Conservation (phyloP, 2,888 invertebrate species). For the Microctonus brassicae region DNA sequence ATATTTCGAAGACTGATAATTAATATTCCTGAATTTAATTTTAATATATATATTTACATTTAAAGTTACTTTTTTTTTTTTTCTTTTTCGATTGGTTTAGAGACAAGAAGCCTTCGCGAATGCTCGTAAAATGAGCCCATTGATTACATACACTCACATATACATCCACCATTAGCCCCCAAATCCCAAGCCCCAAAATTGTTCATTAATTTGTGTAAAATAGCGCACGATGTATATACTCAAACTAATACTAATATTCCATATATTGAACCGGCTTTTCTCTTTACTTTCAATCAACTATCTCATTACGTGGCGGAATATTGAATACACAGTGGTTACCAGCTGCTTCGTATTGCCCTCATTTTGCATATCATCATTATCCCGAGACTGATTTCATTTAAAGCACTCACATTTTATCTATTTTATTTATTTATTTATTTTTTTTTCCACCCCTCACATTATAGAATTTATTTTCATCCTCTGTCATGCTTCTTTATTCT, state of each 20-base stretch:
- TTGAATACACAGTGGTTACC: conserved; percentile 41
- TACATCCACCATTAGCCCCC: conserved; percentile 17
- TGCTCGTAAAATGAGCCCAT: conserved; percentile 13
- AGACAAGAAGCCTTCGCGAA: conserved; percentile 35
- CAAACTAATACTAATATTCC: conserved; percentile 44
- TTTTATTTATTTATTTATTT: conserved; percentile 36
- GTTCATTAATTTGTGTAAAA: conserved; percentile 22
- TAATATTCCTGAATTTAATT: conserved; percentile 26
- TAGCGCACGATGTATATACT: conserved; percentile 25
- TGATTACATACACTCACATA: conserved; percentile 18
- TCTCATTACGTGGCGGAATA: conserved; percentile 36
- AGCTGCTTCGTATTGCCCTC: conserved; percentile 25
- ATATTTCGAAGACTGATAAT: conserved; percentile 34
- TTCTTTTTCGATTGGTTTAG: conserved; percentile 39
- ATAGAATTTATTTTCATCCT: conserved; percentile 32
- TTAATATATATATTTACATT: conserved; percentile 35
- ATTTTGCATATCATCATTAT: conserved; percentile 9
- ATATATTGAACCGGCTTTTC: conserved; percentile 39
- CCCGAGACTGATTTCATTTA: conserved; percentile 20
- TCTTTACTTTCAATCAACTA: conserved; percentile 44
- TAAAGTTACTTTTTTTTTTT: conserved; percentile 32
- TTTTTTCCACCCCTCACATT: conserved; percentile 31
- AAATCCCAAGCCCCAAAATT: conserved; percentile 31
- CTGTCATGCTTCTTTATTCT: not conserved
- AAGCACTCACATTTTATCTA: conserved; percentile 43